A percentile compares a stretch with the other conserved stretches of the same genome.
These are phyloP conservation scores for Fundulus diaphanus DNA, from an alignment of 2,797 vertebrate genomes.

Conservation along the genomic window DNA sequence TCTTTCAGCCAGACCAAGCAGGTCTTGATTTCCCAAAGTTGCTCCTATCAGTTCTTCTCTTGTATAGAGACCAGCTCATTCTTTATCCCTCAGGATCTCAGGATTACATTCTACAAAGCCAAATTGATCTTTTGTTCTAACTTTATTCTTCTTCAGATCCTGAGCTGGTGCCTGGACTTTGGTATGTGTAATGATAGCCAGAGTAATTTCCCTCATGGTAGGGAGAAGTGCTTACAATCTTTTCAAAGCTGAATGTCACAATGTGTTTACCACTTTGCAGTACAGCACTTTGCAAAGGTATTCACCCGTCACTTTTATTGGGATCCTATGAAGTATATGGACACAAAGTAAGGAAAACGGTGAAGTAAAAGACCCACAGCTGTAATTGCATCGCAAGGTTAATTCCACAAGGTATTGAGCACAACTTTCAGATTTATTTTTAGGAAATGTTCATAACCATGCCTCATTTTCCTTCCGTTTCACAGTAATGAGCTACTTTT, in stretches of 20 bases:
- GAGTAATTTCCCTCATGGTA: conserved; percentile 39
- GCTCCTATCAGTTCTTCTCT: conserved; percentile 24
- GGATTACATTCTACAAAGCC: conserved; percentile 47
- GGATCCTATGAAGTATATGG: not conserved
- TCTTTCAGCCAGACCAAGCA: conserved; percentile 35
- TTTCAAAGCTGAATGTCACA: not conserved
- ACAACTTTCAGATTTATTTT: too few species aligned
- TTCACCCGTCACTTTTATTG: not conserved
- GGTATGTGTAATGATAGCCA: conserved; percentile 31
- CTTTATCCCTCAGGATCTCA: conserved; percentile 42
- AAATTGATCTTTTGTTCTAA: conserved; percentile 49
- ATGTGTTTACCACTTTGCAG: not conserved
- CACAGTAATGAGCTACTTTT: too few species aligned
- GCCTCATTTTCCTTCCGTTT: too few species aligned
- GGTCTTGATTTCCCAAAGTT: conserved; percentile 40
- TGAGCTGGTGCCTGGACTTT: conserved; percentile 27
- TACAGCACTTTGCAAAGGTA: not conserved
- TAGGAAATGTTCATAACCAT: too few species aligned
- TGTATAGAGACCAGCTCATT: conserved; percentile 21
- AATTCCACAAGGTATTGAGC: too few species aligned
- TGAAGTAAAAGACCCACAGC: not conserved
- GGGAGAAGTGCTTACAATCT: not conserved
- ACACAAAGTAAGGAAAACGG: not conserved
- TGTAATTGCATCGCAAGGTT: too few species aligned
- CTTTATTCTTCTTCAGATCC: conserved; percentile 34